These are phyloP conservation scores for Ceyx cyanopectus DNA, from an alignment of 2,113 vertebrate species.

Conservation along the genomic window DNA sequence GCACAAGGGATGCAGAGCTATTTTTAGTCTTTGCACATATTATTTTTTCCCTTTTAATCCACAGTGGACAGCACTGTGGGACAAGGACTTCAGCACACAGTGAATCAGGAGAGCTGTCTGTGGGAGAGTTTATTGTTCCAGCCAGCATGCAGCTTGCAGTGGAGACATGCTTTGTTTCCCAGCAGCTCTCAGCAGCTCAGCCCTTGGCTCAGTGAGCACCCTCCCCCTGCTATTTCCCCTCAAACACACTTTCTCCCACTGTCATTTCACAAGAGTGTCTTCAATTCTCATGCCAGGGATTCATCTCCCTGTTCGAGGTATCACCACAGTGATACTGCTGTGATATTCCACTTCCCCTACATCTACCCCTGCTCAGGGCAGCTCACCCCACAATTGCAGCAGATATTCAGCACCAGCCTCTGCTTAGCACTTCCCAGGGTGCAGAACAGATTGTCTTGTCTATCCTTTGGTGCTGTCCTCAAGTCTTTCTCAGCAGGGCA, in stretches of 20 bases:
- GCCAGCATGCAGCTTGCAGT: not conserved
- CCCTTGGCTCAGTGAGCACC: accelerated
- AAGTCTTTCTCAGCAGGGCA: not conserved
- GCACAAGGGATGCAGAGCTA: not conserved
- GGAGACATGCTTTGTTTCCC: not conserved
- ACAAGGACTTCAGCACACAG: not conserved
- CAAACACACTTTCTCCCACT: not conserved
- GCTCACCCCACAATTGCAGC: not conserved
- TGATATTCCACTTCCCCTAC: not conserved
- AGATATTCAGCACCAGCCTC: not conserved
- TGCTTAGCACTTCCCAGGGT: not conserved
- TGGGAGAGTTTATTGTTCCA: not conserved
- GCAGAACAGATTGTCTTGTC: not conserved
- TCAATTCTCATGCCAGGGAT: not conserved
- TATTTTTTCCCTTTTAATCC: not conserved
- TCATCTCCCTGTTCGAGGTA: not conserved
- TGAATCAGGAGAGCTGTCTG: not conserved
- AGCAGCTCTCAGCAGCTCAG: not conserved
- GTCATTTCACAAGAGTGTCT: not conserved
- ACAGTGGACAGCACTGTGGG: not conserved
- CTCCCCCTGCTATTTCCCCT: not conserved
- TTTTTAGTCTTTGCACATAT: slow-evolving; percentile 29
- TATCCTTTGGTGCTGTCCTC: not conserved
- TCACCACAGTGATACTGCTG: not conserved
- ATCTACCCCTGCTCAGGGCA: not conserved